Conservation (phyloP, 2,797 vertebrate species). For the Bovichtus diacanthus region DNA sequence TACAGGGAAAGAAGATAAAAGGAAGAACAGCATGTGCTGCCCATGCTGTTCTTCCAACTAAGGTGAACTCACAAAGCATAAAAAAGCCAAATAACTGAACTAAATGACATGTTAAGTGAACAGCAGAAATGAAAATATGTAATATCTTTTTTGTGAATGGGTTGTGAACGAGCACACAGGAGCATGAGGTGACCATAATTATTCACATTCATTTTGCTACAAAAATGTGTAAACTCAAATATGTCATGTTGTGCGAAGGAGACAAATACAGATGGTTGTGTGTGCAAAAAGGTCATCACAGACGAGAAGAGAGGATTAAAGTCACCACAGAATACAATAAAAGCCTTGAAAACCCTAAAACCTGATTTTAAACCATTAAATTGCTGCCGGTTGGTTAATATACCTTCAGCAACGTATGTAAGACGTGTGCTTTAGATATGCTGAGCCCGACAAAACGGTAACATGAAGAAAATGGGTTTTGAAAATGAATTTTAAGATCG, state of each 20-base stretch:
- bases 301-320: slow-evolving; percentile 1
- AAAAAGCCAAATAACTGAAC: background rate
- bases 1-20: background rate
- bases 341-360: background rate
- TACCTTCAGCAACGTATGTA: background rate
- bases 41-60: background rate
- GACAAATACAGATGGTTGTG: background rate
- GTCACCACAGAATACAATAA: background rate
- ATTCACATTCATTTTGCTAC: background rate
- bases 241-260: background rate
- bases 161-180: background rate
- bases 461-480: background rate
- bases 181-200: background rate
- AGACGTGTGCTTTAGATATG: background rate
- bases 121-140: background rate
- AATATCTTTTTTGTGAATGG: background rate
- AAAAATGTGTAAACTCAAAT: slow-evolving; percentile 1
- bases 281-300: background rate
- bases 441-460: background rate
- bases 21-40: background rate
- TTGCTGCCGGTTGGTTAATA: background rate
- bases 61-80: background rate
- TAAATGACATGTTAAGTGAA: background rate
- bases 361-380: background rate
- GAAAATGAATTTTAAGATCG: background rate